Percentiles rank a stretch among this genome's conserved stretches.
phyloP scores from a whole-genome alignment of 2,888 invertebrate genomes.

The Gari tellinella region DNA sequence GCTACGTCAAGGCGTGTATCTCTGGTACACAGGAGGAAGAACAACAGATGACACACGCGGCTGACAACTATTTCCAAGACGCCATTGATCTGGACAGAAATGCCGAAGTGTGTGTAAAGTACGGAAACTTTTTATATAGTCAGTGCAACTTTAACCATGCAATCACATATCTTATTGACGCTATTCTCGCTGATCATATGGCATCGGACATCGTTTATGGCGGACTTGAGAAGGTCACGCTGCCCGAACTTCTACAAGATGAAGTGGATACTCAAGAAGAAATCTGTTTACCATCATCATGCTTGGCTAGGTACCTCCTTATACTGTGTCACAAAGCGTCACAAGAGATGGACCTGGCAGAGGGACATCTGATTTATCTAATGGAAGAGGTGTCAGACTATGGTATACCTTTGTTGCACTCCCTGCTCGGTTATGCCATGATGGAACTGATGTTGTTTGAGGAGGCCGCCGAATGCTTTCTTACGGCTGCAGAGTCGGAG shows the following conservation, averaged over 20 bases:
- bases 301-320: slow-evolving; percentile 79
- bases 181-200: slow-evolving; percentile 63
- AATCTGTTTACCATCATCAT: slow-evolving; percentile 77
- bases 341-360: slow-evolving; percentile 73
- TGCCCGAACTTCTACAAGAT: slow-evolving; percentile 82
- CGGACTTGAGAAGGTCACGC: slow-evolving; percentile 82
- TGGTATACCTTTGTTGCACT: slow-evolving; percentile 75
- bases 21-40: slow-evolving; percentile 78
- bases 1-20: slow-evolving; percentile 82
- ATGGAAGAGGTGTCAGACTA: slow-evolving; percentile 73
- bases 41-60: slow-evolving; percentile 76
- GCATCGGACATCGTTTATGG: slow-evolving; percentile 73
- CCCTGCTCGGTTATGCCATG: slow-evolving; percentile 81
- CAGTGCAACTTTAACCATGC: slow-evolving; percentile 81
- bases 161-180: slow-evolving; percentile 75
- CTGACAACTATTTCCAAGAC: slow-evolving; percentile 81
- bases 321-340: slow-evolving; percentile 80
- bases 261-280: slow-evolving; percentile 82
- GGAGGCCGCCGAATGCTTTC: slow-evolving; percentile 80
- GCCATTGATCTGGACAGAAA: slow-evolving; percentile 77
- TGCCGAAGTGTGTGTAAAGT: slow-evolving; percentile 79
- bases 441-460: slow-evolving; percentile 80
- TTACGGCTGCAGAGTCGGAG: slow-evolving; percentile 73
- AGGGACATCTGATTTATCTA: slow-evolving; percentile 73
- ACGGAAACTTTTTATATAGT: slow-evolving; percentile 82